Evolutionary conservation across 2,888 invertebrate genomes (phyloP).

Genomic region (Patella caerulea): DNA sequence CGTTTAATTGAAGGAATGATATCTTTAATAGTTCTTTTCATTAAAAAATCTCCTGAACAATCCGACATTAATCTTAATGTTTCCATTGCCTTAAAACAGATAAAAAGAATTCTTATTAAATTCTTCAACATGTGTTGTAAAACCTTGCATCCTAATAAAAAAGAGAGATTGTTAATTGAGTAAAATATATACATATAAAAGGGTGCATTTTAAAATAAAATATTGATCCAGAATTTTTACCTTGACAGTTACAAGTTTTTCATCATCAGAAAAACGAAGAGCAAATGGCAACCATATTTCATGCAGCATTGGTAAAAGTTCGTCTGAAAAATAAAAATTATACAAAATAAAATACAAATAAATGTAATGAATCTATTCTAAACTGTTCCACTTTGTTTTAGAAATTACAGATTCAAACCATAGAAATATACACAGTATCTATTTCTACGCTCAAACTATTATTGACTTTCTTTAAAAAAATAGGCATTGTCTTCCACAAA

Average conservation of each 20-base stretch:
- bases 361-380: too few species aligned
- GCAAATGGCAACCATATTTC: slow-evolving; percentile 65
- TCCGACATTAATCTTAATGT: slow-evolving; percentile 50
- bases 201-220: too few species aligned
- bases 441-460: too few species aligned
- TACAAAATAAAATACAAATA: background rate
- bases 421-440: too few species aligned
- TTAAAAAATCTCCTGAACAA: slow-evolving; percentile 60
- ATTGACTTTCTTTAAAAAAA: too few species aligned
- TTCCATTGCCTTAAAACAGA: slow-evolving; percentile 51
- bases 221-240: slow-evolving; percentile 35
- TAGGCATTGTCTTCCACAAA: too few species aligned
- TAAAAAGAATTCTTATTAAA: too few species aligned
- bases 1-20: slow-evolving; percentile 54
- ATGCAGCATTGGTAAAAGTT: slow-evolving; percentile 66
- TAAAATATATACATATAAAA: too few species aligned
- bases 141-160: background rate
- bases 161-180: too few species aligned
- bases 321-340: slow-evolving; percentile 51
- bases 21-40: slow-evolving; percentile 54
- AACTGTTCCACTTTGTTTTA: too few species aligned
- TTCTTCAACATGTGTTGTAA: background rate
- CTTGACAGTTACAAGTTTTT: slow-evolving; percentile 62
- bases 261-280: slow-evolving; percentile 59
- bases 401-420: too few species aligned